phyloP scores from a whole-genome alignment of 2,888 invertebrate species.

The Drosophila longiperda region DNA sequence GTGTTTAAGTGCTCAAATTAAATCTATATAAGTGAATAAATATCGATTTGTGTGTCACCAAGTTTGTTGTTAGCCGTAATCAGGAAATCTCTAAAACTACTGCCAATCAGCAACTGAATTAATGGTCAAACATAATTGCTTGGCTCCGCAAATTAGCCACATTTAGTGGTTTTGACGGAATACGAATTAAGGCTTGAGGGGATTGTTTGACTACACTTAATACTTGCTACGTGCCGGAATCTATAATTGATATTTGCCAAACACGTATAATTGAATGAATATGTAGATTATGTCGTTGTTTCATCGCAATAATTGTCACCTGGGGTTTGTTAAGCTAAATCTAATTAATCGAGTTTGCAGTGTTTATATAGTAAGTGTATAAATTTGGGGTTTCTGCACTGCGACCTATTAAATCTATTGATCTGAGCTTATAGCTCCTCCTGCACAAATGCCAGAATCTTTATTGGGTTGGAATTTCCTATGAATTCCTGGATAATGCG shows the following conservation, averaged over 20 bases:
- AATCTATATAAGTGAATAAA: background rate
- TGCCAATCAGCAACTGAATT: conserved; percentile 31
- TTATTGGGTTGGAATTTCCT: too few relatives aligned
- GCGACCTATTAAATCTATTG: too few relatives aligned
- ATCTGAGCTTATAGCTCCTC: too few relatives aligned
- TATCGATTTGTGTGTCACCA: conserved; percentile 21
- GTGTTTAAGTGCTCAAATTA: background rate
- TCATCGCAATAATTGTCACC: conserved; percentile 22
- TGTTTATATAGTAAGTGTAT: background rate
- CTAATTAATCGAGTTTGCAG: background rate
- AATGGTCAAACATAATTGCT: conserved; percentile 29
- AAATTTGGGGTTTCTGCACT: too few relatives aligned
- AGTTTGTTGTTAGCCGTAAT: conserved; percentile 6
- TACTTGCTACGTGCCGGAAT: conserved; percentile 62
- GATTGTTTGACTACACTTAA: conserved; percentile 41
- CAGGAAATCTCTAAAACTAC: conserved; percentile 9
- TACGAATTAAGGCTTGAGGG: background rate
- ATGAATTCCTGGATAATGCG: too few relatives aligned
- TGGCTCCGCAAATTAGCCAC: conserved; percentile 54
- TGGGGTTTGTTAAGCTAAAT: background rate
- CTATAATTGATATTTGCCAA: conserved; percentile 56
- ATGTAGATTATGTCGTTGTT: conserved; percentile 48
- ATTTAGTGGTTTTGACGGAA: conserved; percentile 26
- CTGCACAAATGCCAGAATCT: too few relatives aligned
- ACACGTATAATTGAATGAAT: conserved; percentile 54